Evolutionary conservation across 2,113 vertebrate genomes (phyloP).

Genomic region (Elephas maximus): DNA sequence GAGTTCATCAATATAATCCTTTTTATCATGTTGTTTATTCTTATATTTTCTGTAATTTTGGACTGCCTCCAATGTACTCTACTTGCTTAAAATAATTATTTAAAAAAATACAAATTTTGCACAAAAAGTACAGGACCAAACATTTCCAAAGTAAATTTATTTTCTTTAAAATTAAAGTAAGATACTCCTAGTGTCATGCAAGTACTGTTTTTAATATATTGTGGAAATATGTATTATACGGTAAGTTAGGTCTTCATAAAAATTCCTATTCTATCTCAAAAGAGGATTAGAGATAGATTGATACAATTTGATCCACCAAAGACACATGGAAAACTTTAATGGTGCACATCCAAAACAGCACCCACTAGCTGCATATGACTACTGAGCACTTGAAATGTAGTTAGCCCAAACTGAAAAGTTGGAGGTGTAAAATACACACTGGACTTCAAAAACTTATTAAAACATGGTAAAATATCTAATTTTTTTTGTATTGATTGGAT

Average conservation of each 20-base stretch:
- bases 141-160: not conserved
- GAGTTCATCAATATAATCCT: not conserved
- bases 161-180: conserved; percentile 2
- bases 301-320: not conserved
- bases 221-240: not conserved
- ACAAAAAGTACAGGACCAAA: not conserved
- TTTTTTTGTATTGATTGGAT: not conserved
- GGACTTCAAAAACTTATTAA: not conserved
- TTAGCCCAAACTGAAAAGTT: not conserved
- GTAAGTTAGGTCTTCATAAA: conserved; percentile 8
- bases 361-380: not conserved
- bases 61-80: not conserved
- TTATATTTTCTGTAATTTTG: not conserved
- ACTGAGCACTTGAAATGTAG: not conserved
- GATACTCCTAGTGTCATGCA: not conserved
- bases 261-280: not conserved
- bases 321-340: not conserved
- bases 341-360: not conserved
- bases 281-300: not conserved
- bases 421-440: not conserved
- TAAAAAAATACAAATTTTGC: not conserved
- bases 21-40: not conserved
- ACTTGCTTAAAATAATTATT: not conserved
- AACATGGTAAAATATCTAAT: not conserved
- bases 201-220: not conserved